phyloP scores from a whole-genome alignment of 2,888 invertebrate genomes.

The Tipula unca region DNA sequence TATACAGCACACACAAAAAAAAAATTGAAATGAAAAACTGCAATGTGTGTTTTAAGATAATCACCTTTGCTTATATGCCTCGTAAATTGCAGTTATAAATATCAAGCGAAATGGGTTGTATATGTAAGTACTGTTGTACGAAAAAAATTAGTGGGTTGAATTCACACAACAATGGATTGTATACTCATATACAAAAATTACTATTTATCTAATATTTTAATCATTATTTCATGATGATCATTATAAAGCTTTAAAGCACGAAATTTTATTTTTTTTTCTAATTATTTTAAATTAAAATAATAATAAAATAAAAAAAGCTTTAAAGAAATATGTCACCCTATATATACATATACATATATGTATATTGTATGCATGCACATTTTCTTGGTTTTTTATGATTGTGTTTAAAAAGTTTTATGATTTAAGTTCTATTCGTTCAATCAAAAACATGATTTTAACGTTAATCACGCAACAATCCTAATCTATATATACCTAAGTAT shows the following conservation, averaged over 20 bases:
- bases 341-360: background rate
- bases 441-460: background rate
- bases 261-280: background rate
- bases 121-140: background rate
- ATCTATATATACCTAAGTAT: background rate
- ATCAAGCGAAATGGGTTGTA: background rate
- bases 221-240: background rate
- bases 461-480: background rate
- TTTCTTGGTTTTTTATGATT: background rate
- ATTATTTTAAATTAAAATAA: background rate
- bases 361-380: background rate
- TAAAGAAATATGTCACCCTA: background rate
- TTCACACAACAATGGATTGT: background rate
- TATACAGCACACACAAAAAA: background rate
- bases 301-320: background rate
- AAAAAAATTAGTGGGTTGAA: background rate
- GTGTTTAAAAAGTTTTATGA: background rate
- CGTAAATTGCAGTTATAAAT: slow-evolving; percentile 9
- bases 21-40: background rate
- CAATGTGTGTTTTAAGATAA: slow-evolving; percentile 19
- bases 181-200: background rate
- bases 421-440: background rate
- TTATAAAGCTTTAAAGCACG: background rate
- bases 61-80: slow-evolving; percentile 1
- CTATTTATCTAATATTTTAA: background rate